Evolutionary conservation across 2,113 vertebrate species (phyloP), one percentile per base, ranked within the genome.

Genomic region (Ailuropoda melanoleuca): DNA sequence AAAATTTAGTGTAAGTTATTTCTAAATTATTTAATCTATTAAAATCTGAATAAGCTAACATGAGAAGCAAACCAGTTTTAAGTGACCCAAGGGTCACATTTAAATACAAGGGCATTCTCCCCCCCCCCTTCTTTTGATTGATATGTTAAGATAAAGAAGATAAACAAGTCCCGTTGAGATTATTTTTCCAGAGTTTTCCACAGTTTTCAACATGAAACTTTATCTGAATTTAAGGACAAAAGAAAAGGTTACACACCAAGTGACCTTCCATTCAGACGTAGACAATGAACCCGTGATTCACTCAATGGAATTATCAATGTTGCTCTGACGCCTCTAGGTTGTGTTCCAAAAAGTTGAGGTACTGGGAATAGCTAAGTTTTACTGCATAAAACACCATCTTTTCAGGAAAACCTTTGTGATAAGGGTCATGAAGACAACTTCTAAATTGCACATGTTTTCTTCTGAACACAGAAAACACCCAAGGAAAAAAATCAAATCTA

Each of bases 161-260:
- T 89, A 64, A 80, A 34, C 50, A 88, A 96, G 68, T n/a, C 74
- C 56, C 43, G 10, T 29, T 50, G 56, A 86, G 74, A 92, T 90
- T 87, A 80, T 77, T 96, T 86, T 96, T 89, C 84, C 85, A 56
- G 13, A 74, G 68, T 96, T 85, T 96, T 88, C 83, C 80, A 70
- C 80, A 70, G 60, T 95, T 90, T 58, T 29, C 15, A 0, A 70
- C 37, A 26, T 48, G 62, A 86, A 88, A 93, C 8, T 48, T 43
- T 72, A 95, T 75, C 86, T 50, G 72, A 89, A 87, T 50, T 64
- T 83, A 88, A 31, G 84, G 56, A 78, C 80, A 87, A 91, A 75
- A 58, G 56, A 62, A 92, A 86, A 84, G 81, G 92, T 96, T 90
- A 88, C 1, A 23, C 92, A 90, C 21, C 21, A 75, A 75, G 72